phyloP scores from a whole-genome alignment of 2,797 vertebrate genomes.

The Enteromius unitaeniatus region DNA sequence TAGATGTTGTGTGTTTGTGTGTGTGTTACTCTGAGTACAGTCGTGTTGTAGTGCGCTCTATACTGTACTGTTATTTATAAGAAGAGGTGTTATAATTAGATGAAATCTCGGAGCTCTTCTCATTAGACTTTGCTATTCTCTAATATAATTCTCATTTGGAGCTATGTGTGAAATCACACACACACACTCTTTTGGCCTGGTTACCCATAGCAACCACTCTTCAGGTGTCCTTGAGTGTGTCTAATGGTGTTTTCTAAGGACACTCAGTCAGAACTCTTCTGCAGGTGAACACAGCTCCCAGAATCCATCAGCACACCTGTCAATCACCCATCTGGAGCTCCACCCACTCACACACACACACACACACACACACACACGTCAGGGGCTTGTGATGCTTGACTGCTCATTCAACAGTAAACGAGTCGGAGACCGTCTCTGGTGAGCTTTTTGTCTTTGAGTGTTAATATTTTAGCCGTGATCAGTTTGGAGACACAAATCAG shows the following conservation, averaged over 20 bases:
- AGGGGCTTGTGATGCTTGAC: neutral
- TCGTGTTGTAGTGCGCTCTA: neutral
- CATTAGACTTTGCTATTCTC: neutral
- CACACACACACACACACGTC: neutral
- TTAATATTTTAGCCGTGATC: neutral
- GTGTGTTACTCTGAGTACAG: neutral
- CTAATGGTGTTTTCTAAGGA: slow-evolving; percentile 40
- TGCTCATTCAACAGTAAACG: neutral
- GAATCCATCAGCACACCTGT: slow-evolving; percentile 28
- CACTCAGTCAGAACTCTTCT: neutral
- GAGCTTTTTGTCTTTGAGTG: neutral
- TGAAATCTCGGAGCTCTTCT: neutral
- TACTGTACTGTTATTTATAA: neutral
- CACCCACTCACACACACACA: neutral
- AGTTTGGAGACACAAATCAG: neutral
- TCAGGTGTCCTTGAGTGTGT: slow-evolving; percentile 54
- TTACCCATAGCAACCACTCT: slow-evolving; percentile 61
- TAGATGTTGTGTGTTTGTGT: neutral
- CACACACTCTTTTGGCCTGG: slow-evolving; percentile 17
- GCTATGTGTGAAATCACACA: slow-evolving; percentile 8
- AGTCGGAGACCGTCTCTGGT: neutral
- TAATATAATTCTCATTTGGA: neutral
- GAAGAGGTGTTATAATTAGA: neutral
- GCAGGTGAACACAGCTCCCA: slow-evolving; percentile 17
- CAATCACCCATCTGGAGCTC: slow-evolving; percentile 1